phyloP scores from a whole-genome alignment of 2,113 vertebrate species.

The Grallaria varia region DNA sequence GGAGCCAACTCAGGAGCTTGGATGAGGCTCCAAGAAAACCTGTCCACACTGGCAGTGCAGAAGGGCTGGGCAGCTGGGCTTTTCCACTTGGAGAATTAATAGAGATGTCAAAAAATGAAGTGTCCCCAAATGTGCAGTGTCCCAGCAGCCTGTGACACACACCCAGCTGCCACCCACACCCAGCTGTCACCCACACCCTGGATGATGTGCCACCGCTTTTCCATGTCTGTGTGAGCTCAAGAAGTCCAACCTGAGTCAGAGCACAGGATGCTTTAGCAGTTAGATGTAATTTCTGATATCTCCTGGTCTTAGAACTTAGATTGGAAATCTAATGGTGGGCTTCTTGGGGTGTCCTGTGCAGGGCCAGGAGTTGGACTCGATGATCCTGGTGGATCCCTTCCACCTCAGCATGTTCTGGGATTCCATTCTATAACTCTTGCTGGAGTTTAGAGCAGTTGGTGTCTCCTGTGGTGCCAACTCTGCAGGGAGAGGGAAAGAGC shows the following conservation, averaged over 20 bases:
- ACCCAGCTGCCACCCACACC: not conserved
- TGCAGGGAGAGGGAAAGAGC: not conserved
- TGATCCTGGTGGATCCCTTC: not conserved
- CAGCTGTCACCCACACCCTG: not conserved
- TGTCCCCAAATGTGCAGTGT: not conserved
- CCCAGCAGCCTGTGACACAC: not conserved
- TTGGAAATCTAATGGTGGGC: not conserved
- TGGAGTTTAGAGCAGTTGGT: not conserved
- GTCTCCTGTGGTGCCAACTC: too few relatives aligned
- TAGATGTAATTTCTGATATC: not conserved
- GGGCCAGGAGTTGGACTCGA: not conserved
- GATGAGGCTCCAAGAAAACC: not conserved
- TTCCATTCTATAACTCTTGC: not conserved
- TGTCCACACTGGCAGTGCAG: not conserved
- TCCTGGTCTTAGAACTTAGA: not conserved
- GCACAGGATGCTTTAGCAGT: not conserved
- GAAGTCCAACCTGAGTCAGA: fast-evolving
- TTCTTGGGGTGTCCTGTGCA: not conserved
- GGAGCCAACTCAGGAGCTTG: not conserved
- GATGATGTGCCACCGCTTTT: not conserved
- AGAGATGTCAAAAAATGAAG: not conserved
- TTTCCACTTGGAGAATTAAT: not conserved
- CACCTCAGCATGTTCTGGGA: not conserved
- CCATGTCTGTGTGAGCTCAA: not conserved
- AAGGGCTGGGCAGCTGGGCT: not conserved